Base-by-base conservation (phyloP, 1,140 invertebrate genomes). In the Drosophila mauritiana region DNA sequence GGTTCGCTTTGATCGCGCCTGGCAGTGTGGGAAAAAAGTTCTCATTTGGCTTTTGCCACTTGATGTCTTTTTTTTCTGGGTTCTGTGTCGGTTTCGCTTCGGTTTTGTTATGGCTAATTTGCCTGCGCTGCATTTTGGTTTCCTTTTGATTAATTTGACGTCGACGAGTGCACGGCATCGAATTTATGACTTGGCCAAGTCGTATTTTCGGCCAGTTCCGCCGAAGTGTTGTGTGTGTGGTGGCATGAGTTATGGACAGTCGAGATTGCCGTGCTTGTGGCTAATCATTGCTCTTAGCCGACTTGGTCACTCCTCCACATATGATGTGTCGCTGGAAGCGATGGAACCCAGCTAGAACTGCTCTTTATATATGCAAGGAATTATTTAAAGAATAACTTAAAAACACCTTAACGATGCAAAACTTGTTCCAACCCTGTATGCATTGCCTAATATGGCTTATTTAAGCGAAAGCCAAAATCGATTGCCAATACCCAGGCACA, bases 111-210 rank as follows among this genome's bases (percentile, higher is more conserved):
- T 57, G 59, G 76, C 80, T 82, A 86, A 82, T 86, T 86, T 85
- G 82, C 56, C 82, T 86, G 73, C 58, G 78, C 80, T 85, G 82
- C 82, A 88, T 81, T 76, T 85, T 74, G 73, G 63, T 63, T 80
- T 55, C 63, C 57, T 72, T 81, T 86, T 86, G 82, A 86, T 86
- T 86, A 86, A 86, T 82, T 86, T 86, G 82, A 82, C 82, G 73
- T 86, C 83, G 75, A 86, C 81, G 82, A 86, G 68, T 85, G 82
- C 82, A 86, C 63, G 78, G 78, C 81, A 81, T 40, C 48, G 68
- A 59, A 86, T 78, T 85, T 81, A 86, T 85, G 82, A 76, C 52
- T 42, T 51, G 70, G 61, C 52, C 69, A n/a, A 37, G 58, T 56
- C 63, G 40, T 45, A 55, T 67, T 73, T 58, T 49, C 39, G 57